Base-by-base conservation (phyloP, 2,113 vertebrate genomes). In the Amphiprion ocellaris region DNA sequence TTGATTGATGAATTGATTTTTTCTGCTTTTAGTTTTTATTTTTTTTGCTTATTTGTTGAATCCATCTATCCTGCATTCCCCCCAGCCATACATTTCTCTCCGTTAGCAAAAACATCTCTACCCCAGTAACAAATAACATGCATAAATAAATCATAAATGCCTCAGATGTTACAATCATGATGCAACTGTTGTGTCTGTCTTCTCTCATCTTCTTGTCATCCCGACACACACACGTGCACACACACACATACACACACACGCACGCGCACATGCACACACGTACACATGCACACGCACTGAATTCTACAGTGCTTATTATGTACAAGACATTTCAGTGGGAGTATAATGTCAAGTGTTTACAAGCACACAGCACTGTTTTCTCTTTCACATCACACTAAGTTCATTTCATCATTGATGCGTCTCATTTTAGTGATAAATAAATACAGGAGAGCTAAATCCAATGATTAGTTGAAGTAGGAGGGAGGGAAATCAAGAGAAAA, bases 161-260 rank as follows among this genome's bases (percentile, higher is more conserved):
- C 81, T 91, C 78, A 88, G 82, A 92, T 88, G 86, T 92, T 92
- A 92, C 90, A 87, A 83, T 77, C 85, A 89, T 92, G 91, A 93
- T 92, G 92, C 92, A 93, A 93, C 82, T 85, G 82, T 92, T 93
- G 91, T 92, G 89, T 90, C 89, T 90, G 91, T 91, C 82, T 90
- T 90, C 87, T 90, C 89, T 92, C 91, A 92, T 92, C 89, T 71
- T 80, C 85, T 79, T 92, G 90, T 88, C 89, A 81, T 88, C 60
- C 81, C 33, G 30, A 55, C 49, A 53, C 74, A 56, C 46, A 2
- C 33, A 55, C 21, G 21, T 1, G 21, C 21, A 21, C 54, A 46
- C 53, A 47, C 74, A 39, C 66, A 56, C 84, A 53, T 69, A 66
- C 44, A 52, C 75, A 69, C 28, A 28, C 8, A 21, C 23, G 37